These are phyloP conservation scores for Onthophagus sagittarius DNA, from an alignment of 2,888 invertebrate species.

Conservation along the genomic window DNA sequence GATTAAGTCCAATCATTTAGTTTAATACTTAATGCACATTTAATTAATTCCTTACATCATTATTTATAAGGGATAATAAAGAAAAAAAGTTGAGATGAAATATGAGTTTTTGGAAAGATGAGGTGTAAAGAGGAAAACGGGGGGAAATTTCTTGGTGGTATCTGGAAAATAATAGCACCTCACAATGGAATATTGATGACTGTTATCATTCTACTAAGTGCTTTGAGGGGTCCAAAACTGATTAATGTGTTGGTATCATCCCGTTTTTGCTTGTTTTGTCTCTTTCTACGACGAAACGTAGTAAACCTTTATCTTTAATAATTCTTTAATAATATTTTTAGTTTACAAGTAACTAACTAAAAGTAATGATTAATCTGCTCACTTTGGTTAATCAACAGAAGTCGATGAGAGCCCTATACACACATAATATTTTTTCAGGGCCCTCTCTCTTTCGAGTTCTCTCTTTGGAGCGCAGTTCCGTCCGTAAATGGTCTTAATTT, in stretches of 20 bases:
- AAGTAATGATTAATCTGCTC: neutral
- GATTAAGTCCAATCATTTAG: no score
- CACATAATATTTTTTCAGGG: neutral
- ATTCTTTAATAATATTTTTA: neutral
- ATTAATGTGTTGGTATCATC: slow-evolving; percentile 34
- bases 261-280: neutral
- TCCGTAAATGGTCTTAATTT: slow-evolving; percentile 33
- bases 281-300: neutral
- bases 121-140: neutral
- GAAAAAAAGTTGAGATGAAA: neutral
- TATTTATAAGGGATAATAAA: no score
- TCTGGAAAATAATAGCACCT: slow-evolving; percentile 1
- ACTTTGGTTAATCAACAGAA: neutral
- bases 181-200: slow-evolving; percentile 25
- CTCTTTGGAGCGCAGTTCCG: neutral
- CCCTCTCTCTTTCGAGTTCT: neutral
- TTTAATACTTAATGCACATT: no score
- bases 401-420: neutral
- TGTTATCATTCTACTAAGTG: slow-evolving; percentile 26
- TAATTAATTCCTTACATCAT: no score
- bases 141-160: neutral
- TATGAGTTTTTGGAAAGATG: neutral
- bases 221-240: slow-evolving; percentile 29
- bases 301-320: neutral
- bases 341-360: neutral